Conservation (phyloP, 2,113 vertebrate genomes). For the Bufo bufo region DNA sequence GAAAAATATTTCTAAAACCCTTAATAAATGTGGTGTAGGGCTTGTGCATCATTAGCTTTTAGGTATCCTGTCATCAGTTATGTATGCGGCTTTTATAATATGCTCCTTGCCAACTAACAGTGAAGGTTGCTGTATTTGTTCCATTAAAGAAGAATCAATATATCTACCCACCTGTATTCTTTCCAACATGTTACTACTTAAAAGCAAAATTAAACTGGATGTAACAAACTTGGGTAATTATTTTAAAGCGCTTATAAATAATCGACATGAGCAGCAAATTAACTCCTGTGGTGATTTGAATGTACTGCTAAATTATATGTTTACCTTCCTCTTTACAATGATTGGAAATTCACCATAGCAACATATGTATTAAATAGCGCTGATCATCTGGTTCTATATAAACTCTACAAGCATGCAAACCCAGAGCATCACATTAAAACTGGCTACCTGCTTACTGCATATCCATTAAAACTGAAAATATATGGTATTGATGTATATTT, state of each 20-base stretch:
- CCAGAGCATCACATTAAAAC: constrained; percentile 21
- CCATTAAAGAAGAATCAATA: constrained; percentile 28
- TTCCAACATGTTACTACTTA: constrained; percentile 28
- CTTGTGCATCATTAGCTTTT: neutral
- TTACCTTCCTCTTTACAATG: constrained; percentile 55
- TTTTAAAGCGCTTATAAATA: constrained; percentile 52
- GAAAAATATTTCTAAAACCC: too few relatives aligned
- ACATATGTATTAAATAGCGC: constrained; percentile 49
- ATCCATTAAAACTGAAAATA: constrained; percentile 1
- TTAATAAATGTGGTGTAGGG: too few relatives aligned
- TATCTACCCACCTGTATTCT: constrained; percentile 30
- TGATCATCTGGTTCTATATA: constrained; percentile 51
- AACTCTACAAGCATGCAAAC: constrained; percentile 15
- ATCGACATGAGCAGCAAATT: constrained; percentile 41
- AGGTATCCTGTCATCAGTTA: neutral
- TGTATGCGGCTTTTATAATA: neutral
- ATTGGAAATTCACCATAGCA: constrained; percentile 59
- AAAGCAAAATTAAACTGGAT: constrained; percentile 34
- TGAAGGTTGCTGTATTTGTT: neutral
- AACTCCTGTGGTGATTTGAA: constrained; percentile 53
- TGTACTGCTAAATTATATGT: constrained; percentile 57
- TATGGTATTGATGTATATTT: constrained; percentile 8
- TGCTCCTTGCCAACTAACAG: neutral
- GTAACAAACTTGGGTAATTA: constrained; percentile 54
- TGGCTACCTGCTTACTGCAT: constrained; percentile 40